Evolutionary conservation across 2,888 invertebrate genomes (phyloP).

Genomic region (Andrena minutula): DNA sequence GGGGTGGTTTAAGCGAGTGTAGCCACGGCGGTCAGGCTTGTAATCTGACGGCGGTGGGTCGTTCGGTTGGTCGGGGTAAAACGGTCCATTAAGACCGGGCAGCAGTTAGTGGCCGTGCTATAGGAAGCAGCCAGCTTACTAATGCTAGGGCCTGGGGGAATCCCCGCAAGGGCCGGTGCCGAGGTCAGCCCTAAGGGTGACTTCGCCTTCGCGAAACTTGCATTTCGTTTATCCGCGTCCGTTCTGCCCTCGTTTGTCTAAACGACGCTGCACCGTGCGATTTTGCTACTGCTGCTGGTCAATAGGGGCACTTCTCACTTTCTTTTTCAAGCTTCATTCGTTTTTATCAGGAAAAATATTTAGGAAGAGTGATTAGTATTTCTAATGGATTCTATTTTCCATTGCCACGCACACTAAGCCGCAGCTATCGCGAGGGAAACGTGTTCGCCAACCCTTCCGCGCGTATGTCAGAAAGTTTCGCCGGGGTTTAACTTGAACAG

Average conservation of each 20-base stretch:
- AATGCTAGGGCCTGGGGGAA: slow-evolving; percentile 59
- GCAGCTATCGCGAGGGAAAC: not conserved
- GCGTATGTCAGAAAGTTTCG: slow-evolving; percentile 10
- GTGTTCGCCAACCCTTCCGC: not conserved
- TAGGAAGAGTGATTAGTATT: too few relatives aligned
- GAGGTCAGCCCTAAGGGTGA: slow-evolving; percentile 45
- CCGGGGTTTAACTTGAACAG: slow-evolving; percentile 17
- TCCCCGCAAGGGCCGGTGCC: slow-evolving; percentile 62
- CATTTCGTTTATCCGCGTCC: slow-evolving; percentile 31
- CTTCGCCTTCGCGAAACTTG: slow-evolving; percentile 54
- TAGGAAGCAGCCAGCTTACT: slow-evolving; percentile 73
- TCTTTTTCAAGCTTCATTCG: not conserved
- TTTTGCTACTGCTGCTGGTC: too few relatives aligned
- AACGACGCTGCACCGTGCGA: slow-evolving; percentile 26
- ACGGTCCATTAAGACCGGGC: slow-evolving; percentile 75
- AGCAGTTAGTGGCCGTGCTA: slow-evolving; percentile 69
- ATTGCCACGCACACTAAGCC: too few relatives aligned
- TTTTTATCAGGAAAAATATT: too few relatives aligned
- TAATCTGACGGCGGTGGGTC: slow-evolving; percentile 75
- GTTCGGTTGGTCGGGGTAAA: slow-evolving; percentile 72
- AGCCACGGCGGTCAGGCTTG: slow-evolving; percentile 72
- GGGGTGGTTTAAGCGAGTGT: slow-evolving; percentile 68
- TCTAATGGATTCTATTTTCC: too few relatives aligned
- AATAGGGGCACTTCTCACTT: not conserved
- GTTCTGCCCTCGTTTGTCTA: slow-evolving; percentile 24